Percentiles rank a stretch among this genome's conserved stretches.
phyloP scores from a whole-genome alignment of 2,797 vertebrate species.

The Protonibea diacanthus region DNA sequence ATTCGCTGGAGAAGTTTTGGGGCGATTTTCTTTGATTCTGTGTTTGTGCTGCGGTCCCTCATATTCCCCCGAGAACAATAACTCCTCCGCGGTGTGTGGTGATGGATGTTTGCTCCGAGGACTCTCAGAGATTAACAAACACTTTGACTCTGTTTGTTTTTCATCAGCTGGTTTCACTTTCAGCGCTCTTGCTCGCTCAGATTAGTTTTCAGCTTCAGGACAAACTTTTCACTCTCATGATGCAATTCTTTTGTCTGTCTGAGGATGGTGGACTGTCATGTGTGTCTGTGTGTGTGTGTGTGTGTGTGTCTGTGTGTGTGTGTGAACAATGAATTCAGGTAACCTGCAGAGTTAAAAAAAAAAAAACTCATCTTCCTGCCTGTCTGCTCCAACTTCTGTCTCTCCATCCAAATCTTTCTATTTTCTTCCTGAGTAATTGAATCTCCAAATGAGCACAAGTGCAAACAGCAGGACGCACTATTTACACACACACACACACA shows the following conservation, averaged over 20 bases:
- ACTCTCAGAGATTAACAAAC: constrained; percentile 10
- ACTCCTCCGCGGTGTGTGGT: background rate
- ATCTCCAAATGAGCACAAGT: constrained; percentile 25
- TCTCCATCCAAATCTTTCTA: background rate
- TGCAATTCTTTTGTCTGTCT: constrained; percentile 6
- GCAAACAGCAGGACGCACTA: constrained; percentile 17
- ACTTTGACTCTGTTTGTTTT: constrained; percentile 23
- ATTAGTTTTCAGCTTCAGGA: constrained; percentile 23
- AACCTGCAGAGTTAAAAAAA: background rate
- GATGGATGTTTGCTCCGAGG: constrained; percentile 28
- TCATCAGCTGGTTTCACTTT: constrained; percentile 15
- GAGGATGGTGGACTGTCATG: background rate
- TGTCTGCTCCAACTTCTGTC: background rate
- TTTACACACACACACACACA: constrained; percentile 7
- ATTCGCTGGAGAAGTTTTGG: background rate
- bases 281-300: background rate
- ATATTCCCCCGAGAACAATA: background rate
- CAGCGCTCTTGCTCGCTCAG: background rate
- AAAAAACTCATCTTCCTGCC: background rate
- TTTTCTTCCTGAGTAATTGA: constrained; percentile 43
- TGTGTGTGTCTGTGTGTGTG: background rate
- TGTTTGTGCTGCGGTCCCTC: background rate
- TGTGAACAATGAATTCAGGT: background rate
- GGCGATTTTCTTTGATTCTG: background rate
- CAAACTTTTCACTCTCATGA: background rate